phyloP scores from a whole-genome alignment of 2,797 vertebrate genomes.

The Holocentrus rufus region DNA sequence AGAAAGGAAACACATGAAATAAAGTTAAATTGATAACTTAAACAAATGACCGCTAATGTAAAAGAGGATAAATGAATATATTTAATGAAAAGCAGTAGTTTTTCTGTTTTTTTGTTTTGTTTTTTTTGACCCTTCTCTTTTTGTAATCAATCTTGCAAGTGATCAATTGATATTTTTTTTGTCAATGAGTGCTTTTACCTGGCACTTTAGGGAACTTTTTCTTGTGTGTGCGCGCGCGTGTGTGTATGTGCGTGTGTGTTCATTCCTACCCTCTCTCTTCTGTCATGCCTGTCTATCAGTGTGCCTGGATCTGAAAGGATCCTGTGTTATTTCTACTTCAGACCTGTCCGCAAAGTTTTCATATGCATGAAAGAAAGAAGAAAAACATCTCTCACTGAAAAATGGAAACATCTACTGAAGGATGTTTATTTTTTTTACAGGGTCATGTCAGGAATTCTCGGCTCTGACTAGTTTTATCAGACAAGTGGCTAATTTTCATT shows the following conservation, averaged over 20 bases:
- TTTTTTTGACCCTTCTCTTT: slow-evolving; percentile 29
- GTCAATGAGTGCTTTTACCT: slow-evolving; percentile 65
- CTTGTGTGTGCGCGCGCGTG: slow-evolving; percentile 23
- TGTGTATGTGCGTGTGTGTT: slow-evolving; percentile 50
- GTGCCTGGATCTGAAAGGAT: slow-evolving; percentile 68
- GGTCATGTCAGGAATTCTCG: slow-evolving; percentile 48
- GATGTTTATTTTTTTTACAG: slow-evolving; percentile 35
- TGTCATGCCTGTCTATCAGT: slow-evolving; percentile 48
- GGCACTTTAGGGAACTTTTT: slow-evolving; percentile 70
- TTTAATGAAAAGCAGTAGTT: slow-evolving; percentile 81
- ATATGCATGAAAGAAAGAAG: slow-evolving; percentile 66
- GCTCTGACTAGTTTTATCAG: slow-evolving; percentile 46
- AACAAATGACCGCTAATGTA: slow-evolving; percentile 78
- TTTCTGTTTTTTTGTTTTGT: slow-evolving; percentile 56
- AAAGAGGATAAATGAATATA: slow-evolving; percentile 81
- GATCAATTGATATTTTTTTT: slow-evolving; percentile 81
- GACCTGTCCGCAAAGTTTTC: slow-evolving; percentile 47
- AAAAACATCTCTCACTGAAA: slow-evolving; percentile 39
- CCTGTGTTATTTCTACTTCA: slow-evolving; percentile 60
- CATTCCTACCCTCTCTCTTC: slow-evolving; percentile 61
- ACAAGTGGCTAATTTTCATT: slow-evolving; percentile 26
- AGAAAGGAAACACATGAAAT: slow-evolving; percentile 74
- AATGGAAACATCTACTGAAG: slow-evolving; percentile 22
- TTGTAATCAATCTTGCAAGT: slow-evolving; percentile 84
- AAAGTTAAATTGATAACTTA: slow-evolving; percentile 76